Evolutionary conservation across 30 jellyfish, hydroid and myxozoan species (phyloP).

Genomic region (Rhopilema esculentum): DNA sequence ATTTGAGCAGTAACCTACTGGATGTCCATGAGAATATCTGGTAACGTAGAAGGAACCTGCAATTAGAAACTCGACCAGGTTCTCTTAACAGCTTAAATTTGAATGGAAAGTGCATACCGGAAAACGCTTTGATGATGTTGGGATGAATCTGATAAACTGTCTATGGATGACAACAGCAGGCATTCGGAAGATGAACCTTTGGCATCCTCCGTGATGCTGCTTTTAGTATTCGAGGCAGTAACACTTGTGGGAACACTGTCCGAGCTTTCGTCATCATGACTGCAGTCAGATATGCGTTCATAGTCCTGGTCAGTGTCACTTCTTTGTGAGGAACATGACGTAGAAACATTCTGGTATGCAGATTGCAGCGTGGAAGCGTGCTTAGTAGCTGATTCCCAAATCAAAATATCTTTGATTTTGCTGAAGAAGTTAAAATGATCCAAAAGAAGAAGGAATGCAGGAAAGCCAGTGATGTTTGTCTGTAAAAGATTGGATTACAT

Average conservation of each 20-base stretch:
- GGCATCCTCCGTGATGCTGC: neutral
- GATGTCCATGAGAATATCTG: too few relatives aligned
- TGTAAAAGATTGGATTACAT: neutral
- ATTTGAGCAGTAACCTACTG: too few relatives aligned
- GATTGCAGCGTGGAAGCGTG: constrained; percentile 14
- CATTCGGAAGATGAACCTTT: constrained; percentile 47
- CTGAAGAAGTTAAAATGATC: constrained; percentile 88
- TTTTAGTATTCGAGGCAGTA: constrained; percentile 4
- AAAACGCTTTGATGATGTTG: neutral
- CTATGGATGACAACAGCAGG: constrained; percentile 27
- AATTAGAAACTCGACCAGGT: too few relatives aligned
- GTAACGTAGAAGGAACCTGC: too few relatives aligned
- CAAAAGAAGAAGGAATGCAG: constrained; percentile 87
- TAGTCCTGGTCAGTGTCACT: constrained; percentile 19
- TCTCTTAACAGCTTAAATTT: too few relatives aligned
- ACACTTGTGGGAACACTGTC: constrained; percentile 4
- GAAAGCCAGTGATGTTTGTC: constrained; percentile 82
- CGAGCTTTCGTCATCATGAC: neutral
- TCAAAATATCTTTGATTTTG: constrained; percentile 65
- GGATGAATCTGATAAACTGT: constrained; percentile 24
- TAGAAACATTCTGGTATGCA: constrained; percentile 54
- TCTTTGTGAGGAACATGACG: constrained; percentile 64
- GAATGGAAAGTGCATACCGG: too few relatives aligned
- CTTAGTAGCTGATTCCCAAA: neutral
- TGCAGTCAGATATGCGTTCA: constrained; percentile 15